phyloP scores from a whole-genome alignment of 2,113 vertebrate genomes.

The Fregata magnificens region DNA sequence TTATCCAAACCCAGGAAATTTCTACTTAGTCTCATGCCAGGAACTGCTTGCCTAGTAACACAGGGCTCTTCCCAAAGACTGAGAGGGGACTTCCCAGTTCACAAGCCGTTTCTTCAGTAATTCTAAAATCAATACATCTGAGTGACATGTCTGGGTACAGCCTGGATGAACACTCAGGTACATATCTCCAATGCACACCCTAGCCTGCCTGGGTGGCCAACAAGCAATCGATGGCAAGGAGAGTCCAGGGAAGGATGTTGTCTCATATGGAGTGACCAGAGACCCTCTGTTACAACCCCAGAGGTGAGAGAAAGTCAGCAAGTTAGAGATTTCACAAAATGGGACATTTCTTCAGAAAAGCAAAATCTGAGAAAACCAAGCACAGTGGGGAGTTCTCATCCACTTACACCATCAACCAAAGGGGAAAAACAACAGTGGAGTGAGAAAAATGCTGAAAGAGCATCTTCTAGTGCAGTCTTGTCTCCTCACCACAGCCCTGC shows the following conservation, averaged over 20 bases:
- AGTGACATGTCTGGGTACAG: neutral
- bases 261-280: neutral
- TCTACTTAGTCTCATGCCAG: neutral
- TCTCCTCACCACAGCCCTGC: neutral
- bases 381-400: neutral
- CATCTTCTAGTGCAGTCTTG: neutral
- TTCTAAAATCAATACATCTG: neutral
- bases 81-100: constrained; percentile 2
- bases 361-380: neutral
- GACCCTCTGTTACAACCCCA: neutral
- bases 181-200: neutral
- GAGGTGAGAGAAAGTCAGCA: neutral
- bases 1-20: neutral
- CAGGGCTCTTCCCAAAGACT: neutral
- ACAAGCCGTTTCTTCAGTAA: neutral
- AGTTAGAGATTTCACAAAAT: neutral
- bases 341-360: neutral
- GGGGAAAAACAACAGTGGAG: neutral
- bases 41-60: neutral
- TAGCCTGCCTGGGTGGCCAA: neutral
- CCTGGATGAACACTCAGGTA: neutral
- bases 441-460: neutral
- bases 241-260: neutral
- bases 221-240: neutral
- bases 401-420: neutral